A percentile compares a stretch with the other conserved stretches of the same genome.
These are phyloP conservation scores for Triplophysa dalaica DNA, from an alignment of 2,113 vertebrate genomes.

Conservation along the genomic window DNA sequence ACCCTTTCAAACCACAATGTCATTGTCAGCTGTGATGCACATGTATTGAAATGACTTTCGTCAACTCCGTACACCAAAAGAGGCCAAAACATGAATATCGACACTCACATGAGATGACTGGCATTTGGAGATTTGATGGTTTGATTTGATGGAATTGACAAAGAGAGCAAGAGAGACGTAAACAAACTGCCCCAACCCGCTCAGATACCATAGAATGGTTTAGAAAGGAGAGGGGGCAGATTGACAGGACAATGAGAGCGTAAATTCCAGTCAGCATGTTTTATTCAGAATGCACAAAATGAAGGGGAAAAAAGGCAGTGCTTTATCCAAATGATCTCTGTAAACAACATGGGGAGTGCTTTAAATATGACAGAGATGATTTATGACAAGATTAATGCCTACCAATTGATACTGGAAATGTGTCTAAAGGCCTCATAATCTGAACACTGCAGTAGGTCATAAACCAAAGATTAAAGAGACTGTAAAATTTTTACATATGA, in stretches of 20 bases:
- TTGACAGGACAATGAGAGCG: neutral
- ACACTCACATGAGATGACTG: constrained; percentile 1
- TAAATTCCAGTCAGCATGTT: constrained; percentile 19
- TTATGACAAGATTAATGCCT: neutral
- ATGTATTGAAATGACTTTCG: neutral
- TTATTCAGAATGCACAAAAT: neutral
- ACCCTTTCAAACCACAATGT: neutral
- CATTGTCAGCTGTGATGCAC: neutral
- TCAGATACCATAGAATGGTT: neutral
- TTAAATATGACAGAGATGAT: neutral
- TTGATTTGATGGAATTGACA: neutral
- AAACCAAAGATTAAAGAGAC: neutral
- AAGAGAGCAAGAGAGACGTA: neutral
- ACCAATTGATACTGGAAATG: neutral
- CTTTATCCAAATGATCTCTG: neutral
- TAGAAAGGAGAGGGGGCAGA: neutral
- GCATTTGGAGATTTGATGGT: neutral
- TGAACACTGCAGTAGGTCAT: neutral
- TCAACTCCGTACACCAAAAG: neutral
- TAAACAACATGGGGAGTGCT: neutral
- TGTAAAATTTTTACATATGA: neutral
- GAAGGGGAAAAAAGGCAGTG: neutral
- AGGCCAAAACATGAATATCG: neutral
- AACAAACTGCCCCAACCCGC: constrained; percentile 22
- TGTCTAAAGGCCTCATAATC: neutral